These are phyloP conservation scores for Alfaro cultratus DNA, from an alignment of 2,797 vertebrate genomes.

Conservation along the genomic window DNA sequence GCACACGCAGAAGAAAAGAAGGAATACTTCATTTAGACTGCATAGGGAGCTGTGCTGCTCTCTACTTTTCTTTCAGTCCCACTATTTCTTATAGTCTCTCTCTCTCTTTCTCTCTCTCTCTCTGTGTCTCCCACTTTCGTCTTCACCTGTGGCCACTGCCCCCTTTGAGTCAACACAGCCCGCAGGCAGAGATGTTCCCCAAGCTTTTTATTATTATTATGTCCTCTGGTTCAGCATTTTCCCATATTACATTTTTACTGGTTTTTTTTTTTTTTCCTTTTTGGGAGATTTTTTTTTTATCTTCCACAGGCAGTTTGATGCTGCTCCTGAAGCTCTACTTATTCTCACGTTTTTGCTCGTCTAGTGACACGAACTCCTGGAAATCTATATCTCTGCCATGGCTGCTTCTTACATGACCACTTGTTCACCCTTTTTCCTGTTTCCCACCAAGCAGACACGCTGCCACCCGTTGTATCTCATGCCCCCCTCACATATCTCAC, in stretches of 20 bases:
- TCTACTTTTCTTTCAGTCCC: conserved; percentile 57
- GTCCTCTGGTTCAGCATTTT: conserved; percentile 62
- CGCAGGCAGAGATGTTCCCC: conserved; percentile 75
- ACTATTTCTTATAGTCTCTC: conserved; percentile 50
- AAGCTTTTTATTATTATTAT: conserved; percentile 43
- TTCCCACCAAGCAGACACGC: conserved; percentile 40
- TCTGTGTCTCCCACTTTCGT: conserved; percentile 38
- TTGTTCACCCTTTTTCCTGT: conserved; percentile 42
- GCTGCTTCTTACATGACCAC: conserved; percentile 67
- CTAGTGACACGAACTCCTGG: conserved; percentile 78
- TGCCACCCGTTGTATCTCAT: conserved; percentile 33
- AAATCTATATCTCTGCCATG: conserved; percentile 86
- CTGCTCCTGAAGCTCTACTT: conserved; percentile 81
- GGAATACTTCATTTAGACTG: conserved; percentile 99
- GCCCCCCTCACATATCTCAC: conserved; percentile 67
- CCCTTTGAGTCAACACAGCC: conserved; percentile 77
- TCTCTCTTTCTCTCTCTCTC: conserved; percentile 30
- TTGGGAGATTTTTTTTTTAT: conserved; percentile 74
- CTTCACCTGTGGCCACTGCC: conserved; percentile 58
- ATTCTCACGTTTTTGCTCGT: conserved; percentile 66
- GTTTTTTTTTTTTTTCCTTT: conserved; percentile 68
- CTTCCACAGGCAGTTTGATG: conserved; percentile 82
- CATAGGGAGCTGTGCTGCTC: conserved; percentile 67
- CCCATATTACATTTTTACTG: conserved; percentile 79
- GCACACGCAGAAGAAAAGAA: conserved; percentile 98